Evolutionary conservation across 2,797 vertebrate genomes (phyloP), one percentile per base, ranked within the genome.

Genomic region (Miichthys miiuy): DNA sequence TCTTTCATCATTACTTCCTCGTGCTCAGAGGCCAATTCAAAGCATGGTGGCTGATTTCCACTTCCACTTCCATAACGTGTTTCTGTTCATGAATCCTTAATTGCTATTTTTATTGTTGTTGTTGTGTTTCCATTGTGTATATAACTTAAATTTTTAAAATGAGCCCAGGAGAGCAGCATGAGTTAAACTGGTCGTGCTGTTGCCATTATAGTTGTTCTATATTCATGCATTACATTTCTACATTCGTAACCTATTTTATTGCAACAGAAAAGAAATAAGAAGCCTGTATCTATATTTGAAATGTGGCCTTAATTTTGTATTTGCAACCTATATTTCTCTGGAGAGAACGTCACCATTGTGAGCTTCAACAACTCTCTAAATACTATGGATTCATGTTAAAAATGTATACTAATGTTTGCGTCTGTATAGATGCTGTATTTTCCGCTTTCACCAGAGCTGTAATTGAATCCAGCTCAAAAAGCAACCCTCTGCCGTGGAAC

Each of bases 391-490:
- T 65, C 51, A 66, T 51, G 79, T 79, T 51, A 52, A 76, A 56
- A 82, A 88, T 89, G 82, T 80, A 76, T 81, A 68, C 68, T 74
- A n/a, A 20, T 81, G 72, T 88, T 85, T 85, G 75, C 84, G 76
- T 89, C 81, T 80, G 74, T 72, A 81, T 83, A 80, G 72, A 88
- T 80, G 88, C 81, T 88, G 81, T 90, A 92, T 91, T 87, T 89
- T 91, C 82, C 83, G 82, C 90, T 88, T 83, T 86, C 90, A 87
- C 61, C 86, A 87, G 90, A 83, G 88, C 84, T 93, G 94, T 94
- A 95, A 95, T 86, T 90, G 82, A 93, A 94, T 88, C 93, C 88
- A 69, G 69, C 88, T 88, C 68, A 86, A 90, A 91, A 90, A 93
- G 83, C 88, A 83, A 78, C 88, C 81, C 89, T 82, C 83, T 83